A percentile compares a stretch with the other conserved stretches of the same genome.
Conservation (phyloP, 2,888 invertebrate genomes). For the Eupelmus urozonus region DNA sequence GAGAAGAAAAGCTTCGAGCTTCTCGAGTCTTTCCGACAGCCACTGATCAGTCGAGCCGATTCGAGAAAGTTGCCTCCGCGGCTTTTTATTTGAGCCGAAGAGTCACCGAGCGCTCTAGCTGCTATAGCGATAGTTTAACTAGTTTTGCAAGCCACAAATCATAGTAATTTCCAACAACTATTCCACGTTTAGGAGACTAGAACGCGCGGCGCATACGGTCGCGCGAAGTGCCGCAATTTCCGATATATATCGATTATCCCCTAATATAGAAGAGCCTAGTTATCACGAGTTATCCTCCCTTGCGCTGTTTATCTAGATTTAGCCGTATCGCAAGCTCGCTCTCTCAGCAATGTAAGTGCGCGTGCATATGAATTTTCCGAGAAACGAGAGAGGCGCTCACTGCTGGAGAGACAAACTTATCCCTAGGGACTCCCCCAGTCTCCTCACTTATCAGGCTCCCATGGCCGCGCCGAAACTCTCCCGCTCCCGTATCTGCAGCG, state of each 20-base stretch:
- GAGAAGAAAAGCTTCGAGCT: too few relatives aligned
- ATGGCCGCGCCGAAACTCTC: constrained; percentile 61
- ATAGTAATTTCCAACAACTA: constrained; percentile 52
- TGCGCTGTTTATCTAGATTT: too few relatives aligned
- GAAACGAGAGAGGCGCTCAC: too few relatives aligned
- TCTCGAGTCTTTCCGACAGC: too few relatives aligned
- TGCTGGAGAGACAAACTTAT: constrained; percentile 58
- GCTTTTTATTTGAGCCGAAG: too few relatives aligned
- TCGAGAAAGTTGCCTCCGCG: too few relatives aligned
- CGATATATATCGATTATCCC: neutral
- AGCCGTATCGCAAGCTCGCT: too few relatives aligned
- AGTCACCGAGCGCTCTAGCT: too few relatives aligned
- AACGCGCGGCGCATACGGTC: constrained; percentile 6
- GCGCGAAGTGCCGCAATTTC: neutral
- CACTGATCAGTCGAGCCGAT: too few relatives aligned
- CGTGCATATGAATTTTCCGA: too few relatives aligned
- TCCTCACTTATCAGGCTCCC: constrained; percentile 69
- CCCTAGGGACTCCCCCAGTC: constrained; percentile 72
- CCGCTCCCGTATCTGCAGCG: too few relatives aligned
- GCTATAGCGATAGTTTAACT: neutral
- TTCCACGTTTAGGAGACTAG: constrained; percentile 54
- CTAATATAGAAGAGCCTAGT: neutral
- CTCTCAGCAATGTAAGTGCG: too few relatives aligned
- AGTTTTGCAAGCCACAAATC: neutral
- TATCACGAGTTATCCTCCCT: neutral